phyloP scores from a whole-genome alignment of 1,140 invertebrate species.

The Polypedilum pembai region DNA sequence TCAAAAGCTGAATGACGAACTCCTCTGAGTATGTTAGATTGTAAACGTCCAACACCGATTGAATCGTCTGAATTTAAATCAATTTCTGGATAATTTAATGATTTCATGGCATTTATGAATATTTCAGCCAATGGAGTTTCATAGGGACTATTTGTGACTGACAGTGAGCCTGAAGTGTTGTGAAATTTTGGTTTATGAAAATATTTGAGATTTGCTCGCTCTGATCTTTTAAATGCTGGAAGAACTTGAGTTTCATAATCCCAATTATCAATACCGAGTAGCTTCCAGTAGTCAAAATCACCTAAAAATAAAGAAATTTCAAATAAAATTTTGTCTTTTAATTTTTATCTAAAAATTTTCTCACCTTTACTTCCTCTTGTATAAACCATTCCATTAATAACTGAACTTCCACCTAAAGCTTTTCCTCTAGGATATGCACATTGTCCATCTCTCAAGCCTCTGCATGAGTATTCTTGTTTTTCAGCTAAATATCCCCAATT shows the following conservation, averaged over 20 bases:
- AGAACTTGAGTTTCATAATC: slow-evolving; percentile 43
- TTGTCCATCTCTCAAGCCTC: slow-evolving; percentile 37
- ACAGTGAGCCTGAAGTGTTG: slow-evolving; percentile 44
- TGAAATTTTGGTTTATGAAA: slow-evolving; percentile 45
- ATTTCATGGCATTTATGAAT: neutral
- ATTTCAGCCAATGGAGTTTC: neutral
- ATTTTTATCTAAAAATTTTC: too few relatives aligned
- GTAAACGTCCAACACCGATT: slow-evolving; percentile 57
- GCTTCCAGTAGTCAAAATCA: slow-evolving; percentile 63
- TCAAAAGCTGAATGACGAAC: slow-evolving; percentile 48
- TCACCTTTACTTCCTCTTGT: slow-evolving; percentile 48
- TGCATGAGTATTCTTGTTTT: slow-evolving; percentile 44
- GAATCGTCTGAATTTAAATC: slow-evolving; percentile 34
- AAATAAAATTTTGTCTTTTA: too few relatives aligned
- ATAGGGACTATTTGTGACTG: slow-evolving; percentile 45
- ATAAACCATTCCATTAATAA: slow-evolving; percentile 60
- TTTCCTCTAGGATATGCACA: slow-evolving; percentile 50
- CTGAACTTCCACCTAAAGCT: slow-evolving; percentile 54
- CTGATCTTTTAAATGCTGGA: slow-evolving; percentile 46
- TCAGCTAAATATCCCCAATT: slow-evolving; percentile 52
- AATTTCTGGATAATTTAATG: neutral
- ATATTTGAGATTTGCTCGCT: slow-evolving; percentile 46
- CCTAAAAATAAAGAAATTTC: too few relatives aligned
- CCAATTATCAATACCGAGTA: slow-evolving; percentile 43
- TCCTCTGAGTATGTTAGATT: slow-evolving; percentile 53